Evolutionary conservation across 2,797 vertebrate genomes (phyloP).

Genomic region (Etheostoma nigrum): DNA sequence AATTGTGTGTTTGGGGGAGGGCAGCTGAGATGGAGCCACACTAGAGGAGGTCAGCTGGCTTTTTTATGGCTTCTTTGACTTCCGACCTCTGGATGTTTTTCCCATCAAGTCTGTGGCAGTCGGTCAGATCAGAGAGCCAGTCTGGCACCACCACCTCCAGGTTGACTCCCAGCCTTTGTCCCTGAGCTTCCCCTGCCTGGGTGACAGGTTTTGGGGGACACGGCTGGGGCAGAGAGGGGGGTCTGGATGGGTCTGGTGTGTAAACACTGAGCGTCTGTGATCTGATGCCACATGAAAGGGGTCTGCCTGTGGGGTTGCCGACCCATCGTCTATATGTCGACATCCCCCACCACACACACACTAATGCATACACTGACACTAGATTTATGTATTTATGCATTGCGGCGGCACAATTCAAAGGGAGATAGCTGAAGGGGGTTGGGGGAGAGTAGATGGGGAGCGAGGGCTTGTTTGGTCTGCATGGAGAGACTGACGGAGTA

Average conservation of each 20-base stretch:
- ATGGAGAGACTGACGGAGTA: conserved; percentile 72
- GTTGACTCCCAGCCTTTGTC: conserved; percentile 68
- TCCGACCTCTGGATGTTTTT: conserved; percentile 57
- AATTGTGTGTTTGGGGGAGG: conserved; percentile 10
- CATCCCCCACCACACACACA: conserved; percentile 42
- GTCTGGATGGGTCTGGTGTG: conserved; percentile 67
- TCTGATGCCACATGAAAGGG: conserved; percentile 82
- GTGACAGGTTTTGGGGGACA: conserved; percentile 66
- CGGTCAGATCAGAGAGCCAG: conserved; percentile 71
- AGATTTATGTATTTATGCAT: conserved; percentile 86
- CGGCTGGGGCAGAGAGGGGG: conserved; percentile 9
- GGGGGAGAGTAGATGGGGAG: conserved; percentile 33
- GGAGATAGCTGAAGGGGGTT: conserved; percentile 59
- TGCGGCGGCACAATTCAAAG: conserved; percentile 74
- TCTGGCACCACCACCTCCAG: conserved; percentile 76
- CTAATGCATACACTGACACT: conserved; percentile 51
- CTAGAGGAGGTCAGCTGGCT: conserved; percentile 59
- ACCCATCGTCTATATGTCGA: conserved; percentile 68
- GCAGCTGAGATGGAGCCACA: conserved; percentile 31
- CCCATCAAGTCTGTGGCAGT: conserved; percentile 67
- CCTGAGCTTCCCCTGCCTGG: conserved; percentile 50
- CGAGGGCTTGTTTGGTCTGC: conserved; percentile 47
- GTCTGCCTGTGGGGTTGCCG: conserved; percentile 64
- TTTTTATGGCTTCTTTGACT: conserved; percentile 64
- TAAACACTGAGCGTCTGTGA: conserved; percentile 80